Conservation (phyloP, 1,140 invertebrate species). For the Sitophilus oryzae region DNA sequence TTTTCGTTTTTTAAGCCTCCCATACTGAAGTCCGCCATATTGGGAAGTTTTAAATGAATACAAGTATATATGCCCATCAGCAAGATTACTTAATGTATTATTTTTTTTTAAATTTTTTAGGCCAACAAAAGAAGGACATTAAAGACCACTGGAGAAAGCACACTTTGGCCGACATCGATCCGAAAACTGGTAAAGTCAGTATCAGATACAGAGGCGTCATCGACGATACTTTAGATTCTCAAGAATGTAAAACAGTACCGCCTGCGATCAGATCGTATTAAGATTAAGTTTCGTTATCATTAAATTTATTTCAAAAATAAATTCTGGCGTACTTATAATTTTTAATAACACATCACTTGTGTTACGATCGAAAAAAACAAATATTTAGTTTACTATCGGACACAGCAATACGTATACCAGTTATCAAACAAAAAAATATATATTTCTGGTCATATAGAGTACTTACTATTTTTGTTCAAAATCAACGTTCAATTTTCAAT, state of each 20-base stretch:
- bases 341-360: no score
- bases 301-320: no score
- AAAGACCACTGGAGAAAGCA: conserved; percentile 90
- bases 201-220: conserved; percentile 83
- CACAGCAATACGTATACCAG: no score
- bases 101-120: conserved; percentile 8
- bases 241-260: conserved; percentile 64
- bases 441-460: neutral
- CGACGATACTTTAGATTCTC: conserved; percentile 73
- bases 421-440: no score
- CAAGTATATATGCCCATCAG: no score
- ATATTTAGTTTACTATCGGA: no score
- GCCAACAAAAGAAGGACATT: conserved; percentile 63
- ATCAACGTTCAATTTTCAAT: no score
- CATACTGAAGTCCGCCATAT: no score
- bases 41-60: no score
- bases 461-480: neutral
- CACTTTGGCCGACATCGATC: conserved; percentile 66
- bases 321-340: neutral
- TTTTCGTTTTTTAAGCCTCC: no score
- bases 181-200: conserved; percentile 62
- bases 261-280: conserved; percentile 68
- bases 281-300: conserved; percentile 21
- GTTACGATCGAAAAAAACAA: neutral
- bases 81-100: neutral